Evolutionary conservation across 2,888 invertebrate genomes (phyloP), one percentile per base, ranked within the genome.

Genomic region (Cybosia mesomella): DNA sequence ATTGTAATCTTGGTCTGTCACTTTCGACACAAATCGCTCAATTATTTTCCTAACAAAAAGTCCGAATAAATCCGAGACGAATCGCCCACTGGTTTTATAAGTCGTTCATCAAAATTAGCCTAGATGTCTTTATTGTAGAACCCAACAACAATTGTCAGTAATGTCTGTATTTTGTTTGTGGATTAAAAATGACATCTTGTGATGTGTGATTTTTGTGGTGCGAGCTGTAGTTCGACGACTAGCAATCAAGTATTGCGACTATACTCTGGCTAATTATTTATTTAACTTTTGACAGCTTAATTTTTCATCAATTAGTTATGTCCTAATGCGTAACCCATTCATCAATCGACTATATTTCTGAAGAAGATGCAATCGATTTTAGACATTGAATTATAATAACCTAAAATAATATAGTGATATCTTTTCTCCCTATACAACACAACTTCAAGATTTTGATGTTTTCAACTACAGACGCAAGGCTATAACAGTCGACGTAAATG

Each of bases 81-180:
- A 77, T 73, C 36, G 66, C 28, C 53, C 66, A 55, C 62, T 68
- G 66, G 66, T 70, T 61, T 15, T 58, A 58, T 71, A 76, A 83
- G 71, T 76, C 84, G 89, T 90, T 81, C 77, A 83, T 90, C 88
- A 85, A 85, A 88, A 88, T 89, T 89, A 86, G 76, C 74, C 75
- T 75, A 78, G 81, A 32, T 32, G 10, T 32, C 58, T 32, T 58
- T 58, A 67, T 49, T 75, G 73, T 70, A 72, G 73, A 73, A 74
- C 32, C 58, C 21, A 53, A 53, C 53, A 75, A 70, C 66, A 67
- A 66, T 58, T 57, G 59, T 15, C 8, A 21, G n/a, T 18, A 58
- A 49, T 49, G 49, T 49, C 49, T 49, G 49, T 49, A 58, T 58
- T 58, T 58, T 28, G 32, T n/a, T 9, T 10, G 58, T 58, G n/a